Percentiles rank a stretch among this genome's conserved stretches.
Conservation (phyloP, 2,113 vertebrate genomes). For the Mesembrinibis cayennensis region DNA sequence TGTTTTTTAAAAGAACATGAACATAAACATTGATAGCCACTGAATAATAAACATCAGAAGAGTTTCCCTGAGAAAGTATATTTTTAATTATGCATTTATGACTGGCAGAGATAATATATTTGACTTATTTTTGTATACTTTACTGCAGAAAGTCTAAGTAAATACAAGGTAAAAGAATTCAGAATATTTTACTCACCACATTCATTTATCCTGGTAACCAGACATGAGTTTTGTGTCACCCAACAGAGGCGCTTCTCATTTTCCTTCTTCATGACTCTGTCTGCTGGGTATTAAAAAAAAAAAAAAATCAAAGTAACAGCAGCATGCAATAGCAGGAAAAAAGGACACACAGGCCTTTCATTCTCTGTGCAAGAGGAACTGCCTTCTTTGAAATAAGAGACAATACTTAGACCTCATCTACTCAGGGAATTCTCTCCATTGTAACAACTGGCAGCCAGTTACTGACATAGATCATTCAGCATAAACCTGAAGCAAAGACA, state of each 20-base stretch:
- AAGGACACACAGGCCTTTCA: not conserved
- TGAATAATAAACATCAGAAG: not conserved
- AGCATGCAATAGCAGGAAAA: not conserved
- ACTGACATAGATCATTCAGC: not conserved
- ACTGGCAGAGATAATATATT: not conserved
- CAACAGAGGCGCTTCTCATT: not conserved
- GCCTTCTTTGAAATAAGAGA: not conserved
- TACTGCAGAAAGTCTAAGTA: not conserved
- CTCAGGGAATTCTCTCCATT: not conserved
- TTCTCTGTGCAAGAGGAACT: not conserved
- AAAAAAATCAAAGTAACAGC: not conserved
- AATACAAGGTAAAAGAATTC: not conserved
- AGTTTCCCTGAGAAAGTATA: not conserved
- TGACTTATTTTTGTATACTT: not conserved
- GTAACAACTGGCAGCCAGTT: not conserved
- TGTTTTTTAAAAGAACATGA: not conserved
- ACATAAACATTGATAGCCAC: not conserved
- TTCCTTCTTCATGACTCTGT: not conserved
- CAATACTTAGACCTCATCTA: not conserved
- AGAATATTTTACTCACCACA: not conserved
- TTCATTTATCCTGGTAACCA: not conserved
- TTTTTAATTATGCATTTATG: not conserved
- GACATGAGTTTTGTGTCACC: not conserved
- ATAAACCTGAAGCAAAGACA: not conserved
- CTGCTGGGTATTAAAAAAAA: not conserved